phyloP scores from a whole-genome alignment of 2,113 vertebrate genomes.

The Lanius ludovicianus region DNA sequence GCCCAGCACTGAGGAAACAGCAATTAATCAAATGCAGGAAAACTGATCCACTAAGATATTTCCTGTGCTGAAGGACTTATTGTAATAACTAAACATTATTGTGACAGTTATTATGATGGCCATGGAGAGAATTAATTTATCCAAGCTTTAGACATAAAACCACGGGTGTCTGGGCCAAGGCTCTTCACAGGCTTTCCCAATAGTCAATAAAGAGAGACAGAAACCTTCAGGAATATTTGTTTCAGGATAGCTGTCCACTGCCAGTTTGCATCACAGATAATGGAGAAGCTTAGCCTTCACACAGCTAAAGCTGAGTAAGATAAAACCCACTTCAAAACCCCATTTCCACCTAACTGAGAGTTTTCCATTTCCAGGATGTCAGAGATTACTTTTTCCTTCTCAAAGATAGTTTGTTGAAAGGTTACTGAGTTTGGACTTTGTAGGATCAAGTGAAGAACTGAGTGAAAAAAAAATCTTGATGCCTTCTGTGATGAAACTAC shows the following conservation, averaged over 20 bases:
- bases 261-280: not conserved
- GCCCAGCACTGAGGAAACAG: not conserved
- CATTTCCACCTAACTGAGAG: not conserved
- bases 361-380: not conserved
- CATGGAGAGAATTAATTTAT: not conserved
- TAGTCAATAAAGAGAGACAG: not conserved
- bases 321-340: not conserved
- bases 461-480: accelerated
- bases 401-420: not conserved
- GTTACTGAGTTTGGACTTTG: not conserved
- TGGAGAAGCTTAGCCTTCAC: not conserved
- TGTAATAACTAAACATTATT: slow-evolving; percentile 9
- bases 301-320: not conserved
- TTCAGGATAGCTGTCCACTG: not conserved
- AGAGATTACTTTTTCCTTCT: not conserved
- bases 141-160: not conserved
- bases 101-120: not conserved
- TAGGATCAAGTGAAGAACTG: not conserved
- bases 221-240: not conserved
- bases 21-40: not conserved
- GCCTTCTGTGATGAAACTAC: not conserved
- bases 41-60: not conserved
- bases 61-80: not conserved
- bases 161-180: not conserved
- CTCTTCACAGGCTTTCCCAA: not conserved